Base-by-base conservation (phyloP, 2,888 invertebrate species). In the Chrysomela aeneicollis region DNA sequence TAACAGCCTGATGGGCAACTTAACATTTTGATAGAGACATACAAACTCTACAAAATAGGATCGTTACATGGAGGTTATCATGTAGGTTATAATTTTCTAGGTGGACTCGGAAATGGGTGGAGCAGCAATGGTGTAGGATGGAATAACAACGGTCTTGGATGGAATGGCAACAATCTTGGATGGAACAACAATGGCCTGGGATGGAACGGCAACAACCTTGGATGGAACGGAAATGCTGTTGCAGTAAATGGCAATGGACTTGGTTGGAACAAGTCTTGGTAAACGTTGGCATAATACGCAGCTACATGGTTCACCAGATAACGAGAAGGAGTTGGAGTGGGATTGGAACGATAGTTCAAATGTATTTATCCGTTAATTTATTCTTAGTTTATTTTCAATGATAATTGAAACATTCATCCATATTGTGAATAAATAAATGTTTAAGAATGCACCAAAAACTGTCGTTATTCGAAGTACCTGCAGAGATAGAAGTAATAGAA, bases 261-360 rank as follows among this genome's bases (percentile, higher is more conserved):
- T 35, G 32, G 42, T 15, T 42, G 42, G 42, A 42, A 42, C 42
- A 42, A 42, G 42, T n/a, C 10, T 15, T 42, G 42, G 42, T 42
- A 15, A 15, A 42, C 10, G 10, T 9, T 10, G 1, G 10, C 9
- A 2, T 10, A 35, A 35, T 35, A 6, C 3, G 26, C 32, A 35
- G 9, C 10, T 10, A 35, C 32, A 42, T 42, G 42, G 42, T 10
- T 4, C 4, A 3, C 12, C 15, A 15, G 6, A 3, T 1, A 42
- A 42, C 4, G 15, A 3, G 42, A 15, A 42, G 42, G 4, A 42
- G 42, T 15, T 15, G 26, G 6, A 42, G 2, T 42, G 15, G 15
- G 15, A 35, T 35, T 6, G 10, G 10, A 42, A 42, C 15, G 42
- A 42, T n/a, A 15, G 15, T 42, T 42, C 42, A 15, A 42, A 15